A percentile compares a stretch with the other conserved stretches of the same genome.
Conservation (phyloP, 2,888 invertebrate species). For the Melieria omissa region DNA sequence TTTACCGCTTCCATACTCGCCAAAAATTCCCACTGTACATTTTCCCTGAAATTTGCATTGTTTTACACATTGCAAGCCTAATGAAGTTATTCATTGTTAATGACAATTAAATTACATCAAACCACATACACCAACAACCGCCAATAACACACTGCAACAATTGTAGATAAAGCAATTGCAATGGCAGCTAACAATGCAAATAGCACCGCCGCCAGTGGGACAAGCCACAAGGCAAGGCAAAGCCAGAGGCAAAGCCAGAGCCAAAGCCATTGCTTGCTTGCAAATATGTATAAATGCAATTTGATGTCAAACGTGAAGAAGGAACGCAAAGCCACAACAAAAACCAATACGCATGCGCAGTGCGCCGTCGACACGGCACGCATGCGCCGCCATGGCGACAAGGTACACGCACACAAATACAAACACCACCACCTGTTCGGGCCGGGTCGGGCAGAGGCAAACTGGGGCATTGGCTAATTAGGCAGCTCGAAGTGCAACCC, state of each 20-base stretch:
- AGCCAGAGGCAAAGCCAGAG: background rate
- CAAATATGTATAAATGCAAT: constrained; percentile 8
- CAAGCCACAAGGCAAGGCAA: background rate
- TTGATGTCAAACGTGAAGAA: constrained; percentile 28
- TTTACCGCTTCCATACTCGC: too few relatives aligned
- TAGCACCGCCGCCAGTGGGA: constrained; percentile 4
- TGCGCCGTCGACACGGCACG: background rate
- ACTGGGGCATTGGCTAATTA: constrained; percentile 20
- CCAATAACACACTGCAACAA: too few relatives aligned
- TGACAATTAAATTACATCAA: background rate
- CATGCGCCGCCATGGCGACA: too few relatives aligned
- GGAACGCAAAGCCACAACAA: background rate
- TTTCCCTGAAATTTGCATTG: background rate
- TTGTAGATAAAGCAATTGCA: background rate
- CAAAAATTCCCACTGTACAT: background rate
- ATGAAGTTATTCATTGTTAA: constrained; percentile 1
- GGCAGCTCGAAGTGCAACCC: constrained; percentile 20
- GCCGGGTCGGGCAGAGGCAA: background rate
- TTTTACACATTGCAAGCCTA: background rate
- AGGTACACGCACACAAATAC: background rate
- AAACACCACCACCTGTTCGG: background rate
- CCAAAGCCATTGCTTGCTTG: too few relatives aligned
- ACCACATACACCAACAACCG: too few relatives aligned
- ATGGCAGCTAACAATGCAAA: background rate
- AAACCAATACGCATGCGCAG: constrained; percentile 31